Conservation (phyloP, 2,113 vertebrate genomes). For the Cacatua alba region DNA sequence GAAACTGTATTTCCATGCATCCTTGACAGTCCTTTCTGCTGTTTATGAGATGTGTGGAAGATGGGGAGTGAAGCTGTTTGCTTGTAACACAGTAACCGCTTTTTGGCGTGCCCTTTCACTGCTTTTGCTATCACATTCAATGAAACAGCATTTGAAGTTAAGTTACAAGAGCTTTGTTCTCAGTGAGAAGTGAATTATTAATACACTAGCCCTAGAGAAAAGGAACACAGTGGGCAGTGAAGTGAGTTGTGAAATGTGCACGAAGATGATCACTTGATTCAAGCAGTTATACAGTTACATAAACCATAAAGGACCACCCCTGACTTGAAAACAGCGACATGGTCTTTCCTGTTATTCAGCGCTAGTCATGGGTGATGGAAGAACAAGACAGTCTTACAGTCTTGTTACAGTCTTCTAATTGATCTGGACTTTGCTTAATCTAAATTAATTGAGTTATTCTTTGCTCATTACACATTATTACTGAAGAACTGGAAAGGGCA, state of each 20-base stretch:
- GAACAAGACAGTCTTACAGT: background rate
- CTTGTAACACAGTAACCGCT: background rate
- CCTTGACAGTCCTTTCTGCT: background rate
- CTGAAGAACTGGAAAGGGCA: background rate
- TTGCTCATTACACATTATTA: constrained; percentile 33
- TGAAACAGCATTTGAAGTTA: background rate
- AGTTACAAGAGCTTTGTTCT: background rate
- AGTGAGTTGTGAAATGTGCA: background rate
- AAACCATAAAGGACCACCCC: background rate
- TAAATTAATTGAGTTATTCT: constrained; percentile 55
- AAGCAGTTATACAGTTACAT: background rate
- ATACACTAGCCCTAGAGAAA: background rate
- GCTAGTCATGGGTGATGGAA: constrained; percentile 12
- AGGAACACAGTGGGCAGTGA: background rate
- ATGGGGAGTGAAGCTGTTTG: background rate
- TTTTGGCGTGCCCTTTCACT: background rate
- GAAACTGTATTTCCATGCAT: background rate
- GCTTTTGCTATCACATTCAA: background rate
- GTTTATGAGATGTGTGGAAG: background rate
- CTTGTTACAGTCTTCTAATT: constrained; percentile 30
- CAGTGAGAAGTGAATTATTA: background rate
- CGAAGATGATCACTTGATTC: background rate
- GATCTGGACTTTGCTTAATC: constrained; percentile 34
- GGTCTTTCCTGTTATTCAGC: background rate
- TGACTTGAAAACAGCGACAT: background rate